Percentiles rank a stretch among this genome's conserved stretches.
Conservation (phyloP, 1,140 invertebrate genomes). For the Cydia strobilella region DNA sequence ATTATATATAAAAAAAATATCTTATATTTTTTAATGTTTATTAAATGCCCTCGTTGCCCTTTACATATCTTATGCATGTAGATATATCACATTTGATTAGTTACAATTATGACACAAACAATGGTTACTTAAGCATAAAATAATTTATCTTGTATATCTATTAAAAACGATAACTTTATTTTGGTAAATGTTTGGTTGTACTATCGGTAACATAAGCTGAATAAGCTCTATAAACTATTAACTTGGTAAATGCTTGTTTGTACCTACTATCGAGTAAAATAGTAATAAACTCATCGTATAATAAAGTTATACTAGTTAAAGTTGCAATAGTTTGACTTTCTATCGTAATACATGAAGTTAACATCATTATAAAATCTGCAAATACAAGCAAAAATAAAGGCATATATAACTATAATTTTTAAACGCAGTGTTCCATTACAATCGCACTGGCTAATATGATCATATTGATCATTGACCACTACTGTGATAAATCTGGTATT, state of each 20-base stretch:
- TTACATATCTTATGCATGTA: neutral
- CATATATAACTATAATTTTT: neutral
- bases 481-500: too few relatives aligned
- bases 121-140: neutral
- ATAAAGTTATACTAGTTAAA: neutral
- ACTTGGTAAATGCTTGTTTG: neutral
- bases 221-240: conserved; percentile 7
- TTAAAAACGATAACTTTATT: neutral
- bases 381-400: conserved; percentile 6
- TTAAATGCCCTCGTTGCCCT: conserved; percentile 22
- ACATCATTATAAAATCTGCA: conserved; percentile 3
- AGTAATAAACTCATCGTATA: neutral
- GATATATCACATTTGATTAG: conserved; percentile 23
- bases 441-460: neutral
- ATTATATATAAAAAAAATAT: neutral
- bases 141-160: neutral
- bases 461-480: neutral
- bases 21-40: neutral
- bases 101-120: neutral
- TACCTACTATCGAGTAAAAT: neutral
- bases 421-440: neutral
- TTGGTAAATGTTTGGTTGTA: conserved; percentile 12
- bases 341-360: neutral
- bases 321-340: neutral
- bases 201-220: neutral